phyloP scores from a whole-genome alignment of 2,797 vertebrate species.

The Enteromius mattozi region DNA sequence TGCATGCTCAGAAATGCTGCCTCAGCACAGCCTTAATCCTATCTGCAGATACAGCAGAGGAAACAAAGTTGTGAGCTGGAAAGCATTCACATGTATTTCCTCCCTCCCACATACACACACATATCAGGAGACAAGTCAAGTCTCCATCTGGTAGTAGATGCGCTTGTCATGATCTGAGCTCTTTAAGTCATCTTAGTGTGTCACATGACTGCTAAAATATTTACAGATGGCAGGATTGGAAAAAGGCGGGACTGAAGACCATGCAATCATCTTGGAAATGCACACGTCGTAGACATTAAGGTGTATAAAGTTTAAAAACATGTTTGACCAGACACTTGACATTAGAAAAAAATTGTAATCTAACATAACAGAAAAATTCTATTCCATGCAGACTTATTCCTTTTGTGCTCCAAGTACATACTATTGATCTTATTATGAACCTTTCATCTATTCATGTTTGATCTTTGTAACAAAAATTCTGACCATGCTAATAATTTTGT shows the following conservation, averaged over 20 bases:
- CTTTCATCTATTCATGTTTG: neutral
- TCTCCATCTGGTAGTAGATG: conserved; percentile 27
- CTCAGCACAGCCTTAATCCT: conserved; percentile 50
- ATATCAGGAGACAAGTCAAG: conserved; percentile 4
- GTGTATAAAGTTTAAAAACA: conserved; percentile 19
- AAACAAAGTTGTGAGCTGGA: conserved; percentile 28
- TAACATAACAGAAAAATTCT: neutral
- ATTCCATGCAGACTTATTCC: neutral
- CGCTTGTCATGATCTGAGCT: neutral
- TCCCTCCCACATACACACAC: neutral
- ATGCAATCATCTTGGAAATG: neutral
- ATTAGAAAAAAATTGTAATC: neutral
- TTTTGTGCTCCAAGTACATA: neutral
- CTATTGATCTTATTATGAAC: neutral
- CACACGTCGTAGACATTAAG: neutral
- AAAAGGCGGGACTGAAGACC: neutral
- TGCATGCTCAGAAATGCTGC: conserved; percentile 41
- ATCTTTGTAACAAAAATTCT: neutral
- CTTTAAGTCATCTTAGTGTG: conserved; percentile 30
- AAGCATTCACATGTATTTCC: conserved; percentile 15
- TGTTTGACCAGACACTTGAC: neutral
- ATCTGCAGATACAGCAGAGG: conserved; percentile 39
- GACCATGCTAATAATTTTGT: neutral
- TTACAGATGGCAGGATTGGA: conserved; percentile 20
- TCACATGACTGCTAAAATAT: conserved; percentile 31